Base-by-base conservation (phyloP, 2,113 vertebrate genomes). In the Caretta caretta region DNA sequence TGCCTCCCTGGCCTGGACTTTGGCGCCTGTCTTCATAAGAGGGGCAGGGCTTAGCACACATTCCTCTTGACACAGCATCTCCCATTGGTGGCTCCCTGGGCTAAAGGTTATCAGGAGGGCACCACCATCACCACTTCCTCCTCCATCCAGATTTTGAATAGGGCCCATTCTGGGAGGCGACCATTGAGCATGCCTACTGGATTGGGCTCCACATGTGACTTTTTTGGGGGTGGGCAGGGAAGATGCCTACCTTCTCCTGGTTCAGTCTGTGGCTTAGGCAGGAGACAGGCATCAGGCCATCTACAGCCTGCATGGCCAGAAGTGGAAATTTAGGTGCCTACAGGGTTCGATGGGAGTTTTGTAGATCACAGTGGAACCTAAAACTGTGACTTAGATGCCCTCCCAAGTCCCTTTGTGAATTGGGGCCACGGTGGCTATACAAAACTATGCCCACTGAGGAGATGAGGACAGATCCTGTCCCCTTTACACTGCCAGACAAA, bases 401-500 rank as follows among this genome's bases (percentile, higher is more conserved):
- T 3, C 12, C 29, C 59, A 65, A 65, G 62, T 17, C 4, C 62
- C 31, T 72, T 38, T 72, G n/a, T 72, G n/a, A 72, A 38, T 38
- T 72, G 62, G n/a, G 80, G 31, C 2, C 4, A 19, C 38, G 5
- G 8, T 24, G 5, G 4, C 27, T 4, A 14, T 31, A 24, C 14
- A 29, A 1, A 0, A 1, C 29, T 27, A 24, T 20, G 22, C 4
- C 51, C 11, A 10, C 0, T 22, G 24, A 46, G 72, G 42, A 42
- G 42, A 78, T 29, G 17, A 1, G 0, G 49, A 4, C 48, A 6
- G 8, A 25, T 25, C n/a, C 42, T 75, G 9, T 3, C 20, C n/a
- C 1, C 2, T 14, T 25, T 27, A 6, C 25, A 29, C 72, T 46
- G 22, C 5, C 38, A 54, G 16, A 0, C 1, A 11, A n/a, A 80